A percentile compares a stretch with the other conserved stretches of the same genome.
These are phyloP conservation scores for Phalera bucephala DNA, from an alignment of 2,888 invertebrate genomes.

Conservation along the genomic window DNA sequence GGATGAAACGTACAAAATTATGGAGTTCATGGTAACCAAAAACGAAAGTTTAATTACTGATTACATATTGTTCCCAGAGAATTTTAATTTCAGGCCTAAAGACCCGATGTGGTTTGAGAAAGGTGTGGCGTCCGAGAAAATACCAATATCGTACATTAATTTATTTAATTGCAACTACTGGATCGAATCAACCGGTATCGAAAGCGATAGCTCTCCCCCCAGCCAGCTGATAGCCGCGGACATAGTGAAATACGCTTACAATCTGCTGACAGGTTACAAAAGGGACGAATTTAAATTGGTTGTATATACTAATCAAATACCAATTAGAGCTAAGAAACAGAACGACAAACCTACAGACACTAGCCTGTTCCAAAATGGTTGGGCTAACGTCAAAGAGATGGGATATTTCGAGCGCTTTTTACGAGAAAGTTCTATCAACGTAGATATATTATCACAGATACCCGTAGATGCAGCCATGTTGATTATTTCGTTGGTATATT, in stretches of 20 bases:
- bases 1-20: constrained; percentile 1
- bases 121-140: constrained; percentile 17
- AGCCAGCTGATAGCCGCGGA: constrained; percentile 32
- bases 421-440: constrained; percentile 14
- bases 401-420: constrained; percentile 23
- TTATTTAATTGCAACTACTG: constrained; percentile 13
- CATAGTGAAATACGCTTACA: constrained; percentile 44
- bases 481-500: constrained; percentile 40
- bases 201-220: constrained; percentile 1
- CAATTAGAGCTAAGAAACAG: not conserved
- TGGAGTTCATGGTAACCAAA: constrained; percentile 5
- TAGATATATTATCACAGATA: constrained; percentile 17
- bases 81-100: not conserved
- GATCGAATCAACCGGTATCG: constrained; percentile 6
- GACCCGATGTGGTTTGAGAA: constrained; percentile 25
- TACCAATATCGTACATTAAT: constrained; percentile 16
- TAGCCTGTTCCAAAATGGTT: constrained; percentile 47
- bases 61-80: constrained; percentile 6
- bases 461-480: constrained; percentile 36
- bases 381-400: constrained; percentile 22
- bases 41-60: constrained; percentile 1
- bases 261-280: constrained; percentile 38
- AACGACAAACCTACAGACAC: not conserved
- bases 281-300: constrained; percentile 7
- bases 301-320: not conserved